These are phyloP conservation scores for Tetrax tetrax DNA, from an alignment of 2,113 vertebrate species.

Conservation along the genomic window DNA sequence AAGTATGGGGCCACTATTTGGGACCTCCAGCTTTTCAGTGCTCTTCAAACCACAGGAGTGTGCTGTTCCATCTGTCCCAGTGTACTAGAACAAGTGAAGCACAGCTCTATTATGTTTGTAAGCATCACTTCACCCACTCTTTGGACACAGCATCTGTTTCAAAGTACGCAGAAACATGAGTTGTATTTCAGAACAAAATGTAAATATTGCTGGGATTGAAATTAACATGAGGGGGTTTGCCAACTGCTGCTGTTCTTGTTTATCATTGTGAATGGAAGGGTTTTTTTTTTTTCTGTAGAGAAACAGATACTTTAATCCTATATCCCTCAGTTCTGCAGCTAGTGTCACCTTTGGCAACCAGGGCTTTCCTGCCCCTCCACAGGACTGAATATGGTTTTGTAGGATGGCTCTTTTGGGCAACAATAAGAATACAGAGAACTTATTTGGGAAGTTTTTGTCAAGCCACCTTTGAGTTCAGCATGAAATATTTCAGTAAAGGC, in stretches of 20 bases:
- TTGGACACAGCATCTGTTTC: slow-evolving; percentile 35
- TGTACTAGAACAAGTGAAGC: slow-evolving; percentile 16
- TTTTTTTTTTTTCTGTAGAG: not conserved
- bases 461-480: not conserved
- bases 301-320: not conserved
- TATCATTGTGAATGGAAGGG: not conserved
- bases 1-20: not conserved
- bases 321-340: not conserved
- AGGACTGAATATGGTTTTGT: not conserved
- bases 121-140: slow-evolving; percentile 36
- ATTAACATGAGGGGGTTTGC: not conserved
- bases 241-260: not conserved
- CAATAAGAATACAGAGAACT: not conserved
- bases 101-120: slow-evolving; percentile 9
- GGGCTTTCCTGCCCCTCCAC: not conserved
- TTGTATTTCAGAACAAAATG: slow-evolving; percentile 50
- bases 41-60: not conserved
- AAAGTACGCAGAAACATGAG: slow-evolving; percentile 36
- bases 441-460: not conserved
- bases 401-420: not conserved
- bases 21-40: not conserved
- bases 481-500: not conserved
- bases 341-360: not conserved
- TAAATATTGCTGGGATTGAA: slow-evolving; percentile 38
- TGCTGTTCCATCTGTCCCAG: slow-evolving; percentile 46